A percentile compares a stretch with the other conserved stretches of the same genome.
phyloP scores from a whole-genome alignment of 2,888 invertebrate species.

The Lasioglossum marginatum region DNA sequence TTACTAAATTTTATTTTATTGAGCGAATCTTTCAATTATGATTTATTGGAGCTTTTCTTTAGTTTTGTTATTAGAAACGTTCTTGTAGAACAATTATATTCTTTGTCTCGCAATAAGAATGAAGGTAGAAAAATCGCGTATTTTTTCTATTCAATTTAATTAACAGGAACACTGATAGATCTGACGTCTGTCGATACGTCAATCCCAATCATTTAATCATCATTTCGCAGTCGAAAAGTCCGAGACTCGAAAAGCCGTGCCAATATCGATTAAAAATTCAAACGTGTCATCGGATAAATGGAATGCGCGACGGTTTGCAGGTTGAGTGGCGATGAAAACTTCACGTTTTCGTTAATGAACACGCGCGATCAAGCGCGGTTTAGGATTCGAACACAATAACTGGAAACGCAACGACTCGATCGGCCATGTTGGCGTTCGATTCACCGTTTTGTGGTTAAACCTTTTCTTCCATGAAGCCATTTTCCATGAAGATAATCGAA shows the following conservation, averaged over 20 bases:
- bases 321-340: constrained; percentile 1
- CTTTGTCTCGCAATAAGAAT: not conserved
- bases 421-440: constrained; percentile 1
- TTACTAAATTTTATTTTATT: not conserved
- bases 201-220: constrained; percentile 16
- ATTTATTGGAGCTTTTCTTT: not conserved
- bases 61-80: not conserved
- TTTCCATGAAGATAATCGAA: not conserved
- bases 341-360: constrained; percentile 30
- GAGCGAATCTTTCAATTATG: not conserved
- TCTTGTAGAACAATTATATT: not conserved
- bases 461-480: not conserved
- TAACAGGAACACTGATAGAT: constrained; percentile 4
- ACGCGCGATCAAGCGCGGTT: constrained; percentile 14
- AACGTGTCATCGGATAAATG: constrained; percentile 11
- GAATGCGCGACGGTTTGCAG: not conserved
- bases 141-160: not conserved
- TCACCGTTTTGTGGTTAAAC: not conserved
- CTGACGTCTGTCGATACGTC: constrained; percentile 5
- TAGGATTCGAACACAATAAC: constrained; percentile 23
- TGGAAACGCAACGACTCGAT: constrained; percentile 6
- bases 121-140: not conserved
- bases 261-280: constrained; percentile 23
- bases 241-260: not conserved
- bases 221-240: constrained; percentile 16